These are phyloP conservation scores for Rhynchonema sp. DNA, from an alignment of 2,888 invertebrate genomes.

Conservation along the genomic window DNA sequence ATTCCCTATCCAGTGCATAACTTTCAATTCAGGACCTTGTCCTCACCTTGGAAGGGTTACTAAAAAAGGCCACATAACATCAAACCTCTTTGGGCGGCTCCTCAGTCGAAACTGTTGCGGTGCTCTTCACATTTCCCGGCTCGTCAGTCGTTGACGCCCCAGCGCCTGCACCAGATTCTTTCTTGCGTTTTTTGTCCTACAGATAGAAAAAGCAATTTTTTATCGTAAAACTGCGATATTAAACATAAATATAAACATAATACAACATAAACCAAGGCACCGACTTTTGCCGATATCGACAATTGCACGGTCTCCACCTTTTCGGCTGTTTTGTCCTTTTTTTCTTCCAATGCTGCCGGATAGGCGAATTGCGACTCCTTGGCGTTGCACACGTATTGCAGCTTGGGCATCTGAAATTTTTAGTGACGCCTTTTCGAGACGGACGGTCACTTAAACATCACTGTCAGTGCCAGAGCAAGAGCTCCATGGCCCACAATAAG, in stretches of 20 bases:
- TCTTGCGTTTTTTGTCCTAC: constrained; percentile 4
- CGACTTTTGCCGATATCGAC: constrained; percentile 47
- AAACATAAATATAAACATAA: background rate
- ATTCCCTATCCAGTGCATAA: too few species aligned
- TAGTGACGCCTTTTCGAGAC: too few species aligned
- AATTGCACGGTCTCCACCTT: constrained; percentile 92
- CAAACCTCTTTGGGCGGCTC: too few species aligned
- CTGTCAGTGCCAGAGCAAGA: too few species aligned
- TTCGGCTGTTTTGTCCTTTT: constrained; percentile 93
- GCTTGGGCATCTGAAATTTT: constrained; percentile 41
- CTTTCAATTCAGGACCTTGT: too few species aligned
- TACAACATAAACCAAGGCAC: background rate
- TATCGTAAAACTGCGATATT: background rate
- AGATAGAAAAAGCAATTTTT: background rate
- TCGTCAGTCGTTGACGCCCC: background rate
- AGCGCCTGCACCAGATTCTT: constrained; percentile 1
- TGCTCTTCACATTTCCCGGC: too few species aligned
- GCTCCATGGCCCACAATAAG: too few species aligned
- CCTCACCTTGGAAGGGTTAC: too few species aligned
- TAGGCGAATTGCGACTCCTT: constrained; percentile 89
- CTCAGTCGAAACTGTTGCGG: too few species aligned
- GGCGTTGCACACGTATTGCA: constrained; percentile 74
- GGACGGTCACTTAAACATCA: too few species aligned
- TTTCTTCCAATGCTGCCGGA: constrained; percentile 86
- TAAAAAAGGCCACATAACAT: too few species aligned